phyloP scores from a whole-genome alignment of 2,113 vertebrate species.

The Mustelus asterias region DNA sequence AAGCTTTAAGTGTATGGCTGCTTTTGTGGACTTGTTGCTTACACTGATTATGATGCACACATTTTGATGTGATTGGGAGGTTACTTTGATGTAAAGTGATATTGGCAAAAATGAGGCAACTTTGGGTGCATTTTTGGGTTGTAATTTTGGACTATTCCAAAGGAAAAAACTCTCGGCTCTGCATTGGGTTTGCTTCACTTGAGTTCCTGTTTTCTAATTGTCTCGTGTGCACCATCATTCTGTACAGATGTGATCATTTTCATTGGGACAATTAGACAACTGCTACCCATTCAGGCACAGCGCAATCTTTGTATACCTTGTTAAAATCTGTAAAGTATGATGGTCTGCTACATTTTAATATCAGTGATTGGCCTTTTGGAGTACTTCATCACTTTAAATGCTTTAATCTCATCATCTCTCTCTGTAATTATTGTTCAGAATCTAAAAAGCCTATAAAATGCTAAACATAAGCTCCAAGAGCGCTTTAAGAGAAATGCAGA shows the following conservation, averaged over 20 bases:
- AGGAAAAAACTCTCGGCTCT: not conserved
- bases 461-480: not conserved
- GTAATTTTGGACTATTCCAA: not conserved
- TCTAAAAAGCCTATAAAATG: not conserved
- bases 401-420: not conserved
- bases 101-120: not conserved
- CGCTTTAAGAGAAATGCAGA: not conserved
- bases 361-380: not conserved
- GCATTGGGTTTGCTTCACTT: not conserved
- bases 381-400: not conserved
- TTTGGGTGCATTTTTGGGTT: not conserved
- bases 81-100: not conserved
- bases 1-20: not conserved
- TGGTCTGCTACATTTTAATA: not conserved
- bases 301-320: not conserved
- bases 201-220: not conserved
- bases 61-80: not conserved
- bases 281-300: not conserved
- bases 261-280: not conserved
- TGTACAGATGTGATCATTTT: not conserved
- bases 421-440: not conserved
- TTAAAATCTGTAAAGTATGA: not conserved
- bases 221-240: not conserved
- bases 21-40: not conserved
- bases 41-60: not conserved